These are phyloP conservation scores for Hydroisotoma schaefferi DNA, from an alignment of 2,888 invertebrate genomes.

Conservation along the genomic window DNA sequence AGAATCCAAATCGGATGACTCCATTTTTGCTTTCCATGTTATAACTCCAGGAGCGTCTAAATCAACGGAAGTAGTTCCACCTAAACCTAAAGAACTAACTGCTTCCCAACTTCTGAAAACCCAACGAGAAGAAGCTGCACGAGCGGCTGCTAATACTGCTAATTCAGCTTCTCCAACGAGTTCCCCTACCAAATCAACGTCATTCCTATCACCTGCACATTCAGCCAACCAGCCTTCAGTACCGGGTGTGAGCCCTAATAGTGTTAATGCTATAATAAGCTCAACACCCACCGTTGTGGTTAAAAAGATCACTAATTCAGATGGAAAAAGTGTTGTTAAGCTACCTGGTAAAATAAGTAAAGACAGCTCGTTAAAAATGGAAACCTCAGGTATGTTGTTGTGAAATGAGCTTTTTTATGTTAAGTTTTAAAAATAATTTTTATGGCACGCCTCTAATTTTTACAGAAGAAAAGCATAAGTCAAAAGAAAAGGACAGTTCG, in stretches of 20 bases:
- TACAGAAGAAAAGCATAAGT: slow-evolving; percentile 9
- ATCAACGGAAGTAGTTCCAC: slow-evolving; percentile 44
- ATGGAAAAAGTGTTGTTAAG: slow-evolving; percentile 6
- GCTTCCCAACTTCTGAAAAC: slow-evolving; percentile 33
- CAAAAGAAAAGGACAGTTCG: neutral
- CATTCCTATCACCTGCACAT: slow-evolving; percentile 7
- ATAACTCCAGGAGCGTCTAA: slow-evolving; percentile 38
- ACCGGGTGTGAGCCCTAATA: slow-evolving; percentile 31
- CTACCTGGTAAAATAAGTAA: slow-evolving; percentile 4
- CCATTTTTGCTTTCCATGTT: slow-evolving; percentile 46
- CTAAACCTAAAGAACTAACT: slow-evolving; percentile 41
- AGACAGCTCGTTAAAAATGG: neutral
- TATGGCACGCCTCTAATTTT: too few species aligned
- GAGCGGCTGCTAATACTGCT: slow-evolving; percentile 8
- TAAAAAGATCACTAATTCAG: slow-evolving; percentile 18
- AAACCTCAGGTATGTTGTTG: neutral
- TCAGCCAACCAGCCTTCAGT: slow-evolving; percentile 17
- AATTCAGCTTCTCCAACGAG: neutral
- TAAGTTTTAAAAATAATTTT: too few species aligned
- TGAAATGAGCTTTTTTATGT: neutral
- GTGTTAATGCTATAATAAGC: slow-evolving; percentile 19
- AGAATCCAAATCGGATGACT: slow-evolving; percentile 20
- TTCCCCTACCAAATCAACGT: neutral
- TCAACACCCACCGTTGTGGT: slow-evolving; percentile 14
- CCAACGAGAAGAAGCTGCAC: slow-evolving; percentile 22